A percentile compares a stretch with the other conserved stretches of the same genome.
phyloP scores from a whole-genome alignment of 2,113 vertebrate genomes.

The Epinephelus cyanopodus region DNA sequence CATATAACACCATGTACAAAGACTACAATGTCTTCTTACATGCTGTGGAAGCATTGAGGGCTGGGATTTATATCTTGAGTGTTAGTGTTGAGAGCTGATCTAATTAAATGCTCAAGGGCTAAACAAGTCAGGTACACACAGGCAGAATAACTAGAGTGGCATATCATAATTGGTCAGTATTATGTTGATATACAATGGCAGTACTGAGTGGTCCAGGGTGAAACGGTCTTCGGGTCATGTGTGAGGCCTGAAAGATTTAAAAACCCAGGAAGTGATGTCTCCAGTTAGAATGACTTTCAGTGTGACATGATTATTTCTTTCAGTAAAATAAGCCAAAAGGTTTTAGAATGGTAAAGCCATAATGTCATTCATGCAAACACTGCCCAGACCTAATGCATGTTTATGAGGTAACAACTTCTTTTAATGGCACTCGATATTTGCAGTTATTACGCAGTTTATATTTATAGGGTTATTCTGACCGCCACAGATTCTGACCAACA shows the following conservation, averaged over 20 bases:
- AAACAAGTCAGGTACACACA: conserved; percentile 30
- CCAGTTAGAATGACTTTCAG: neutral
- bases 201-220: neutral
- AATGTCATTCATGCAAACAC: neutral
- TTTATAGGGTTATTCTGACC: conserved; percentile 17
- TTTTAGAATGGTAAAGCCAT: conserved; percentile 7
- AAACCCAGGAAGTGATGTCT: conserved; percentile 4
- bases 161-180: neutral
- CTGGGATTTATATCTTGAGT: neutral
- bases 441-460: conserved; percentile 28
- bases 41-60: neutral
- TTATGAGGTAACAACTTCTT: conserved; percentile 28
- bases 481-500: neutral
- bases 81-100: neutral
- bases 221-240: neutral
- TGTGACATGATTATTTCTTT: neutral
- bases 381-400: conserved; percentile 26
- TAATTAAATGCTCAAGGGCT: neutral
- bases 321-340: neutral
- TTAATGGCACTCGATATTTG: conserved; percentile 14
- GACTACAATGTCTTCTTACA: neutral
- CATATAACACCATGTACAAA: neutral
- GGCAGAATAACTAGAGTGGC: neutral
- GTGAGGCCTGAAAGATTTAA: neutral
- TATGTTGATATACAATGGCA: conserved; percentile 8